phyloP scores from a whole-genome alignment of 2,113 vertebrate species.

The Cisticola juncidis region DNA sequence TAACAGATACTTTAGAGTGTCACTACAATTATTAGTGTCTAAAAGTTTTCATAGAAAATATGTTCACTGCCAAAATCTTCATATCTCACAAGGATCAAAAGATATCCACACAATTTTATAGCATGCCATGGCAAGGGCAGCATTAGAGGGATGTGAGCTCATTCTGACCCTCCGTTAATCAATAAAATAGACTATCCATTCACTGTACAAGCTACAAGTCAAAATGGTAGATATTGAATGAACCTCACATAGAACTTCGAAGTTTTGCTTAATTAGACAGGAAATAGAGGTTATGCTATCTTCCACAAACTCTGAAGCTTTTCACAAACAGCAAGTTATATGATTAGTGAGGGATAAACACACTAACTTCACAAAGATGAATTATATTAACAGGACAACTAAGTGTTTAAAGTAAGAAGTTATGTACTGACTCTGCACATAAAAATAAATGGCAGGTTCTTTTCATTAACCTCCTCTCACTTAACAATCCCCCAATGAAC shows the following conservation, averaged over 20 bases:
- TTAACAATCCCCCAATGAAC: background rate
- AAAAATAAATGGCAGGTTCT: background rate
- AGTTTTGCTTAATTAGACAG: background rate
- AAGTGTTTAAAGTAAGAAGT: background rate
- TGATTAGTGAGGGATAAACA: background rate
- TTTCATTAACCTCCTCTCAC: background rate
- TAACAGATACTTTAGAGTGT: background rate
- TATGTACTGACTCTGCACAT: background rate
- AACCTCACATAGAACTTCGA: background rate
- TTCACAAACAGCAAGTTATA: background rate
- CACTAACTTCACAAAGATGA: background rate
- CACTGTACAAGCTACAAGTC: background rate
- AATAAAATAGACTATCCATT: background rate
- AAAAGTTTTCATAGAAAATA: background rate
- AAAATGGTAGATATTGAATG: background rate
- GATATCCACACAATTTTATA: background rate
- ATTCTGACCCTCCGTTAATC: background rate
- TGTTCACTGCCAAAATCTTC: background rate
- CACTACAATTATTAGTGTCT: background rate
- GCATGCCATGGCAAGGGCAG: background rate
- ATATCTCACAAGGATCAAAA: background rate
- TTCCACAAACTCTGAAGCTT: background rate
- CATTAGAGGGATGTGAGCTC: background rate
- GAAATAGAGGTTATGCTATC: background rate
- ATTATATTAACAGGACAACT: background rate